Evolutionary conservation across 1,140 invertebrate genomes (phyloP), one percentile per base, ranked within the genome.

Genomic region (Drosophila sproati): DNA sequence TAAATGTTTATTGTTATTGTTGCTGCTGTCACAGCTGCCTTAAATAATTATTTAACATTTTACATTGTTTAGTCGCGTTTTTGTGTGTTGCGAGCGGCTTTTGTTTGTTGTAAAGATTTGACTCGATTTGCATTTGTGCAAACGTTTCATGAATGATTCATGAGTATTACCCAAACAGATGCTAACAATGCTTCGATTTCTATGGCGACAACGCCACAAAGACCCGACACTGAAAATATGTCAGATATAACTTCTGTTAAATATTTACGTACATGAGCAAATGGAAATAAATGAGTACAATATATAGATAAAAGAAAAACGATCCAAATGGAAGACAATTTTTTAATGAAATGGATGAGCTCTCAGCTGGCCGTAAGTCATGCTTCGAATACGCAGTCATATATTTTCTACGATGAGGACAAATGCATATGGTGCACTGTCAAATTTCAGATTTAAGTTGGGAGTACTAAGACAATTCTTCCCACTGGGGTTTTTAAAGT

Each of bases 21-120:
- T 68, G 63, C 57, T 39, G 56, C 51, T 72, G 5, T 51, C 56
- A 31, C 76, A 52, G 71, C 76, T 82, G 76, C 77, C 88, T 86
- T 66, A 63, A 82, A 86, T 86, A 86, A 86, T 86, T 86, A 86
- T 88, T 86, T 86, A 87, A 88, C 83, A 87, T 86, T 86, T 87
- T 87, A 82, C 83, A 86, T 86, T 86, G 82, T 86, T 86, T 79
- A 87, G 79, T 87, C 51, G 73, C 73, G 73, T 71, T 85, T 77
- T 76, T 73, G 57, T 52, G 28, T 52, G n/a, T n/a, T 41, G 32
- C 32, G 45, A 50, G 20, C 39, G 62, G 64, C 82, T 52, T 78
- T 82, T 85, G 78, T 86, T 86, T 87, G 83, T 76, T 87, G 79
- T 88, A 86, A 82, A 79, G 83, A 86, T 86, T 86, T 87, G 63